Percentiles rank a stretch among this genome's conserved stretches.
These are phyloP conservation scores for Setophaga coronata DNA, from an alignment of 2,113 vertebrate genomes.

Conservation along the genomic window DNA sequence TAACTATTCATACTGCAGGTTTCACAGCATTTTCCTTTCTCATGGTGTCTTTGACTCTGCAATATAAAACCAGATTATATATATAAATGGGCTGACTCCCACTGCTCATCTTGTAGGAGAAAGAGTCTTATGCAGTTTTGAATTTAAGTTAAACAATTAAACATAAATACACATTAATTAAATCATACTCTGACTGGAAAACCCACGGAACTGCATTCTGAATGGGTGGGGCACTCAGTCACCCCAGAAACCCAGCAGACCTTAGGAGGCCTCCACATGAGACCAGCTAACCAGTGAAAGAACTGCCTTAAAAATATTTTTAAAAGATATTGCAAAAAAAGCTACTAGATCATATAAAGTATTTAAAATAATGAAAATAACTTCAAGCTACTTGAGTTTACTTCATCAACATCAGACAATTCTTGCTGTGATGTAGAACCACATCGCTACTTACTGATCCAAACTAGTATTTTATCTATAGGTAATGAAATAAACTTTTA, in stretches of 20 bases:
- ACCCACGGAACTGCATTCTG: not conserved
- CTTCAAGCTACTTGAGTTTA: not conserved
- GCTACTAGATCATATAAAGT: not conserved
- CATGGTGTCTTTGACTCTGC: not conserved
- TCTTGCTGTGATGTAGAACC: not conserved
- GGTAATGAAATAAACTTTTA: not conserved
- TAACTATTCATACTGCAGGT: not conserved
- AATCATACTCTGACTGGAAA: not conserved
- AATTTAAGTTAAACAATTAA: not conserved
- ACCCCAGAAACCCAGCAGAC: not conserved
- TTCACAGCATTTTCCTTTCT: not conserved
- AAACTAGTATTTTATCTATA: not conserved
- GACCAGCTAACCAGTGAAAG: not conserved
- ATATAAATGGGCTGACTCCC: not conserved
- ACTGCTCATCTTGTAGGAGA: accelerated
- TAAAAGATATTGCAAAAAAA: not conserved
- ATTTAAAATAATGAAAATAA: not conserved
- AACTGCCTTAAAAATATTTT: not conserved
- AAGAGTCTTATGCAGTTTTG: not conserved
- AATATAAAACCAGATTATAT: not conserved
- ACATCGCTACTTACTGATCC: not conserved
- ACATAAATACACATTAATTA: not conserved
- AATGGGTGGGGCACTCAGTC: not conserved
- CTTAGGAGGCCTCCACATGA: not conserved
- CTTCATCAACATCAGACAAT: not conserved